These are phyloP conservation scores for Drosophila rubida DNA, from an alignment of 2,888 invertebrate genomes.

Conservation along the genomic window DNA sequence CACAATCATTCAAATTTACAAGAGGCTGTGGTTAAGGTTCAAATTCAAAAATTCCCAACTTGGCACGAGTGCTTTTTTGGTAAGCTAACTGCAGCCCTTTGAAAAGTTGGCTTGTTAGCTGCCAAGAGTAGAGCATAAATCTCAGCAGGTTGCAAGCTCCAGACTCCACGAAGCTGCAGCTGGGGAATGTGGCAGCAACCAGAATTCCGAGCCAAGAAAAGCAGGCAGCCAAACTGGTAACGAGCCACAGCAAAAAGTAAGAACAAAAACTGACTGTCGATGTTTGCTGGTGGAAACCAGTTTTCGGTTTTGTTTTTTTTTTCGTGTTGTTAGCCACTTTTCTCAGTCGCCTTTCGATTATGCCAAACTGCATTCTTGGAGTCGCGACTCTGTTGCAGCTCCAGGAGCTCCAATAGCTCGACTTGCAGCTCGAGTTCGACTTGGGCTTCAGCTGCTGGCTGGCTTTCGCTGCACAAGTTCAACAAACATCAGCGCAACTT, in stretches of 20 bases:
- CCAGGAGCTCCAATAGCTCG: constrained; percentile 26
- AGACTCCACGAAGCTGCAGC: constrained; percentile 21
- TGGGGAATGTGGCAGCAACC: constrained; percentile 31
- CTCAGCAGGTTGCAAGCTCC: constrained; percentile 31
- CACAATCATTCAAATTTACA: constrained; percentile 29
- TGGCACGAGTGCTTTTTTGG: background rate
- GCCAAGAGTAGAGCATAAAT: constrained; percentile 34
- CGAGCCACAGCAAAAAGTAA: constrained; percentile 72
- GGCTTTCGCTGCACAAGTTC: constrained; percentile 59
- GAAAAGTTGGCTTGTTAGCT: constrained; percentile 20
- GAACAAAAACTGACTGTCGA: constrained; percentile 51
- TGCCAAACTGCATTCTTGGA: constrained; percentile 78
- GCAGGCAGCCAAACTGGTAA: constrained; percentile 66
- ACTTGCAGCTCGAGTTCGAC: constrained; percentile 19
- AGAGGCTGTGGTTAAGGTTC: background rate
- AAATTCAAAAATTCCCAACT: constrained; percentile 4
- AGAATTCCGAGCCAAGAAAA: constrained; percentile 47
- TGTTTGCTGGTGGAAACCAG: constrained; percentile 35
- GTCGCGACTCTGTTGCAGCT: constrained; percentile 36
- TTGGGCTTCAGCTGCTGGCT: constrained; percentile 41
- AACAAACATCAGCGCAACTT: constrained; percentile 46
- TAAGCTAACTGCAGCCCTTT: background rate
- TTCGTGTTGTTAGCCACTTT: constrained; percentile 55
- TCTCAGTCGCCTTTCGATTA: constrained; percentile 79
- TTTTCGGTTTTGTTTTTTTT: constrained; percentile 32